Conservation (phyloP, 2,113 vertebrate genomes). For the Cyprinodon tularosa region DNA sequence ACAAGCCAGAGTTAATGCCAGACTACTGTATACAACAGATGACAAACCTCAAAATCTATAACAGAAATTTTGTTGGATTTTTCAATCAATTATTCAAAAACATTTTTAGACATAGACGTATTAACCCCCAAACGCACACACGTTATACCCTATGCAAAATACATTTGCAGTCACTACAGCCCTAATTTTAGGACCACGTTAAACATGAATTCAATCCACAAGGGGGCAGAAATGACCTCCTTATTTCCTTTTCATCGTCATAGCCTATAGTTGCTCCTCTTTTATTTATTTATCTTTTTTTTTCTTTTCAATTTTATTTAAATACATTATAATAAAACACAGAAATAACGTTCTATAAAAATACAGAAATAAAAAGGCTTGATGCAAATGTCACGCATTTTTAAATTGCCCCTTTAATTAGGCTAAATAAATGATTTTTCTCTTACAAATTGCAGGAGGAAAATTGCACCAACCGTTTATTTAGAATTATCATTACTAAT, state of each 20-base stretch:
- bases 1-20: conserved; percentile 40
- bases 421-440: background rate
- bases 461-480: background rate
- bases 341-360: background rate
- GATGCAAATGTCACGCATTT: background rate
- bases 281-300: conserved; percentile 16
- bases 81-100: background rate
- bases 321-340: background rate
- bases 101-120: background rate
- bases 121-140: too few relatives aligned
- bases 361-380: background rate
- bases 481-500: too few relatives aligned
- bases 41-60: background rate
- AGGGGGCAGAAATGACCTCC: conserved; percentile 69
- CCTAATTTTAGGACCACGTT: background rate
- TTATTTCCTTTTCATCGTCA: conserved; percentile 1
- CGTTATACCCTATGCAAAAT: too few relatives aligned
- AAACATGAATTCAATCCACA: conserved; percentile 57
- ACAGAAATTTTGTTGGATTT: background rate
- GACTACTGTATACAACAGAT: conserved; percentile 1
- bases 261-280: conserved; percentile 14
- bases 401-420: background rate
- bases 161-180: conserved; percentile 1
- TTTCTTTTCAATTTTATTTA: background rate
- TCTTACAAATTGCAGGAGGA: background rate